Conservation (phyloP, 2,797 vertebrate genomes). For the Rhadinocentrus ornatus region DNA sequence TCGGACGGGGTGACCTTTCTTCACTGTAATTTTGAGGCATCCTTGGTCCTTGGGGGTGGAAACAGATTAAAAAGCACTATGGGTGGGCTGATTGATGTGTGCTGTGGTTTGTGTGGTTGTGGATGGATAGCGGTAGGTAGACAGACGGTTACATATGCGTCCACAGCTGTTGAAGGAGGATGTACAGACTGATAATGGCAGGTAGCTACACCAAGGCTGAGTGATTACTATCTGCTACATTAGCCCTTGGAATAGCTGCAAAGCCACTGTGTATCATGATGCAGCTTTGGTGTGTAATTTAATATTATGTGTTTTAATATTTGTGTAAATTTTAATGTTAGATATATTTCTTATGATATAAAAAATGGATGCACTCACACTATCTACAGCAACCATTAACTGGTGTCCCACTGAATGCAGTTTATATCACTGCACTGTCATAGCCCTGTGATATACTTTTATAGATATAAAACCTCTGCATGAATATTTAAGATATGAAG, state of each 20-base stretch:
- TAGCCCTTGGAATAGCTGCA: constrained; percentile 29
- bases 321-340: constrained; percentile 3
- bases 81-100: constrained; percentile 73
- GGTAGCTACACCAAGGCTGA: constrained; percentile 46
- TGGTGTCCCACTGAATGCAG: not conserved
- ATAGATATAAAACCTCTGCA: not conserved
- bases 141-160: constrained; percentile 71
- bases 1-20: constrained; percentile 94
- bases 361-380: not conserved
- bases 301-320: not conserved
- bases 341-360: not conserved
- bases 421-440: not conserved
- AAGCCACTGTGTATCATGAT: constrained; percentile 11
- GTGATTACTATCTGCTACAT: constrained; percentile 62
- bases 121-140: constrained; percentile 70
- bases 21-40: constrained; percentile 75
- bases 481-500: not conserved
- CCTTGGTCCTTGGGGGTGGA: constrained; percentile 53
- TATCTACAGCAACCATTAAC: too few species aligned
- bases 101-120: constrained; percentile 46
- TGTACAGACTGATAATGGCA: constrained; percentile 58
- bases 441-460: not conserved
- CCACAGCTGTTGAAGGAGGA: constrained; percentile 61
- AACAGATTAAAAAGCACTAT: constrained; percentile 76
- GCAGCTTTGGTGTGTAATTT: not conserved